These are phyloP conservation scores for Drosophila chauvacae DNA, from an alignment of 1,140 invertebrate species.

Conservation along the genomic window DNA sequence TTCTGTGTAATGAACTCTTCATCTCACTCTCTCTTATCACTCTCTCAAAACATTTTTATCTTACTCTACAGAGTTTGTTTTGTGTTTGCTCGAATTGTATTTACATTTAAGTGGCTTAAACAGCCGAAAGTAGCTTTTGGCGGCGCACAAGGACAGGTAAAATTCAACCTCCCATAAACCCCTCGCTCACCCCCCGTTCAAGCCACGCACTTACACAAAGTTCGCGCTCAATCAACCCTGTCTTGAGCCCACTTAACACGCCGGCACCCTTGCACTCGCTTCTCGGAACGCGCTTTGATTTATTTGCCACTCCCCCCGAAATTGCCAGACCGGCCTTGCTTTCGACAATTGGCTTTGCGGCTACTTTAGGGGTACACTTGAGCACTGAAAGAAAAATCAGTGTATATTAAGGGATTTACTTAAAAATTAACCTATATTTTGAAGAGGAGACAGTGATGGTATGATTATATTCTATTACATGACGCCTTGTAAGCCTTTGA, in stretches of 20 bases:
- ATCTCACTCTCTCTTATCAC: neutral
- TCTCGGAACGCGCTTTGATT: slow-evolving; percentile 42
- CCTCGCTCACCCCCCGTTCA: too few relatives aligned
- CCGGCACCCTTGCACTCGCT: slow-evolving; percentile 69
- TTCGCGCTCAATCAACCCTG: slow-evolving; percentile 78
- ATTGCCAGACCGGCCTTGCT: slow-evolving; percentile 33
- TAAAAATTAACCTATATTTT: neutral
- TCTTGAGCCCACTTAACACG: slow-evolving; percentile 79
- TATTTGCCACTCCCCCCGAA: slow-evolving; percentile 40
- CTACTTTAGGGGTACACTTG: slow-evolving; percentile 55
- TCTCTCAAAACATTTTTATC: slow-evolving; percentile 2
- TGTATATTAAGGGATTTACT: too few relatives aligned
- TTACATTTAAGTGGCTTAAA: slow-evolving; percentile 44
- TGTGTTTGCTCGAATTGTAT: slow-evolving; percentile 43
- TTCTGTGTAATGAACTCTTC: neutral
- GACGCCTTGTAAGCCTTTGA: too few relatives aligned
- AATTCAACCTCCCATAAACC: slow-evolving; percentile 11
- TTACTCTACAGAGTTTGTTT: slow-evolving; percentile 14
- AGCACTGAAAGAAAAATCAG: neutral
- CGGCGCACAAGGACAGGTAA: slow-evolving; percentile 11
- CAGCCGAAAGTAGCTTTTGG: slow-evolving; percentile 26
- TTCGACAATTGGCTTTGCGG: slow-evolving; percentile 81
- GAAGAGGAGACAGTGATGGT: too few relatives aligned
- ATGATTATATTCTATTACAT: neutral
- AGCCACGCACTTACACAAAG: slow-evolving; percentile 47